Conservation (phyloP, 2,888 invertebrate genomes). For the Criorhina ranunculi region DNA sequence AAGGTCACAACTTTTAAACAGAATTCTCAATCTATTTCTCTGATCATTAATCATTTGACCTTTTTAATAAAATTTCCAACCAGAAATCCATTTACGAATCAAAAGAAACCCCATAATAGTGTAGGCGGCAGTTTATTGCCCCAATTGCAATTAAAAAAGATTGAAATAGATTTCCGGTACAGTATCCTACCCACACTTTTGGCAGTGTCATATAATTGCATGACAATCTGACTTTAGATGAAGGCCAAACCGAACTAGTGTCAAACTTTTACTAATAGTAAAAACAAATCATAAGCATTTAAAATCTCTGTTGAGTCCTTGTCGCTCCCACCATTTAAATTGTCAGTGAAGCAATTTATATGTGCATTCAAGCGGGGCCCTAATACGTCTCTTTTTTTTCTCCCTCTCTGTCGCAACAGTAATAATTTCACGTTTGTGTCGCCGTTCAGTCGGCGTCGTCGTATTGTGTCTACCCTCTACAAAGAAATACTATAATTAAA, state of each 20-base stretch:
- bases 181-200: constrained; percentile 34
- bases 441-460: constrained; percentile 2
- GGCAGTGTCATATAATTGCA: constrained; percentile 39
- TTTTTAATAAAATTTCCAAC: neutral
- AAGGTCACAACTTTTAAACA: constrained; percentile 28
- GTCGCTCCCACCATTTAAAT: neutral
- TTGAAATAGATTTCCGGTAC: constrained; percentile 54
- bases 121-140: constrained; percentile 36
- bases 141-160: constrained; percentile 41
- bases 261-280: constrained; percentile 22
- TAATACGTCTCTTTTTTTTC: constrained; percentile 55
- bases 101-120: constrained; percentile 4
- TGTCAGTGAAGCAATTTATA: constrained; percentile 25
- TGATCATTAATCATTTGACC: constrained; percentile 31
- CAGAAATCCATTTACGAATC: constrained; percentile 25
- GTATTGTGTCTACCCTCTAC: neutral
- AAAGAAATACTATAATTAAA: constrained; percentile 57
- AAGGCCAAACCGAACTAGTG: constrained; percentile 24
- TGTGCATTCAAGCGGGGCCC: constrained; percentile 50
- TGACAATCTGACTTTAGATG: constrained; percentile 27
- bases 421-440: constrained; percentile 17
- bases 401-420: constrained; percentile 27
- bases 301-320: constrained; percentile 2
- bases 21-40: constrained; percentile 2
- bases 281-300: constrained; percentile 19